These are phyloP conservation scores for Cecidostiba fungosa DNA, from an alignment of 2,888 invertebrate genomes.

Conservation along the genomic window DNA sequence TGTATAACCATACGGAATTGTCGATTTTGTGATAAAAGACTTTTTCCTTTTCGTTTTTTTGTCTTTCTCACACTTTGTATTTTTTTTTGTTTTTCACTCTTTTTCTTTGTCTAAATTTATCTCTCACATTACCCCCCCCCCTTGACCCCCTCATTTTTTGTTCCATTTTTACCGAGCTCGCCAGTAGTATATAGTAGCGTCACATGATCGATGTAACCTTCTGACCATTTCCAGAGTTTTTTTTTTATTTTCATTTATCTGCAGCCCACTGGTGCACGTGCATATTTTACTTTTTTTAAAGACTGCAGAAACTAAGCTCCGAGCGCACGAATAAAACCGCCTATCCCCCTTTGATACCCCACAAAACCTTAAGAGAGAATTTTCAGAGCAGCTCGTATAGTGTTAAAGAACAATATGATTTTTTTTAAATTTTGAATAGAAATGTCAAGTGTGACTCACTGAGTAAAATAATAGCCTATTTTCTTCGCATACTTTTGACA, in stretches of 20 bases:
- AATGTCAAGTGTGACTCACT: background rate
- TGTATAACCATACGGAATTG: conserved; percentile 61
- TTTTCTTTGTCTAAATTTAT: conserved; percentile 43
- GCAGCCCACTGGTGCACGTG: conserved; percentile 61
- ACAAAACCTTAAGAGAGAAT: conserved; percentile 69
- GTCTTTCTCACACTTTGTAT: conserved; percentile 47
- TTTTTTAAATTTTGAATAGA: conserved; percentile 15
- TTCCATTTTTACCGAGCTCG: conserved; percentile 59
- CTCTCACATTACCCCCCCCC: background rate
- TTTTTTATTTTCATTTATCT: conserved; percentile 56
- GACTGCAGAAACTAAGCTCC: conserved; percentile 52
- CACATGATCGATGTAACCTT: conserved; percentile 56
- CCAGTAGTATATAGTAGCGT: conserved; percentile 58
- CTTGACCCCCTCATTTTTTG: conserved; percentile 5
- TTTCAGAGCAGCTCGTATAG: conserved; percentile 72
- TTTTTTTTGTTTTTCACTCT: conserved; percentile 49
- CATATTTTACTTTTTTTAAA: conserved; percentile 54
- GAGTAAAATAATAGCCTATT: conserved; percentile 9
- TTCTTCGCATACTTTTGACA: conserved; percentile 14
- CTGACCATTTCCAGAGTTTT: conserved; percentile 52
- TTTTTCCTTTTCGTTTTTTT: conserved; percentile 47
- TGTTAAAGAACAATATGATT: background rate
- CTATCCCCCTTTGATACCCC: background rate
- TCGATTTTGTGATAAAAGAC: conserved; percentile 63
- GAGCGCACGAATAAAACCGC: conserved; percentile 49